A percentile compares a stretch with the other conserved stretches of the same genome.
Conservation (phyloP, 2,888 invertebrate genomes). For the Yponomeuta plumbellus region DNA sequence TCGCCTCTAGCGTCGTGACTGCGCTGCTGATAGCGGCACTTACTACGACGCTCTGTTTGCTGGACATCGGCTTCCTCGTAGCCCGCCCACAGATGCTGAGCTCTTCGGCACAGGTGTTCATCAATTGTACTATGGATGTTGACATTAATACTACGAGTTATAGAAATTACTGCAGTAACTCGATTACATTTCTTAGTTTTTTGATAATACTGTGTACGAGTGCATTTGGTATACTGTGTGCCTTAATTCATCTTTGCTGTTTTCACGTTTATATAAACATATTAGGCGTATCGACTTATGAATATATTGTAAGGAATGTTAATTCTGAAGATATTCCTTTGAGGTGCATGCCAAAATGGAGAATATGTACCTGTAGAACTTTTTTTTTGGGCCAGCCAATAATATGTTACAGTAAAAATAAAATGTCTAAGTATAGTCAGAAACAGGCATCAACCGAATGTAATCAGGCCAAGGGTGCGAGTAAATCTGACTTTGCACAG, state of each 20-base stretch:
- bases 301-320: constrained; percentile 80
- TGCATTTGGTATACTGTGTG: constrained; percentile 84
- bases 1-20: constrained; percentile 87
- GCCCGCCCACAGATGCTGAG: constrained; percentile 76
- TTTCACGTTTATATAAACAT: constrained; percentile 92
- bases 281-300: constrained; percentile 92
- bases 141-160: constrained; percentile 21
- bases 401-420: constrained; percentile 3
- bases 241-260: constrained; percentile 89
- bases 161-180: constrained; percentile 47
- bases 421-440: not conserved
- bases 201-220: constrained; percentile 78
- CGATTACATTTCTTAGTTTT: constrained; percentile 55
- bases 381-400: not conserved
- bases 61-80: constrained; percentile 82
- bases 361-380: not conserved
- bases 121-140: constrained; percentile 45
- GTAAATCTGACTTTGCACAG: constrained; percentile 38
- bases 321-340: constrained; percentile 33
- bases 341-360: constrained; percentile 22
- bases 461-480: constrained; percentile 19
- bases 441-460: constrained; percentile 26
- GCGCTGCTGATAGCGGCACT: constrained; percentile 84
- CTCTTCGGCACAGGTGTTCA: constrained; percentile 70
- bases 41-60: constrained; percentile 81